Base-by-base conservation (phyloP, 2,797 vertebrate species). In the Pristis pectinata region DNA sequence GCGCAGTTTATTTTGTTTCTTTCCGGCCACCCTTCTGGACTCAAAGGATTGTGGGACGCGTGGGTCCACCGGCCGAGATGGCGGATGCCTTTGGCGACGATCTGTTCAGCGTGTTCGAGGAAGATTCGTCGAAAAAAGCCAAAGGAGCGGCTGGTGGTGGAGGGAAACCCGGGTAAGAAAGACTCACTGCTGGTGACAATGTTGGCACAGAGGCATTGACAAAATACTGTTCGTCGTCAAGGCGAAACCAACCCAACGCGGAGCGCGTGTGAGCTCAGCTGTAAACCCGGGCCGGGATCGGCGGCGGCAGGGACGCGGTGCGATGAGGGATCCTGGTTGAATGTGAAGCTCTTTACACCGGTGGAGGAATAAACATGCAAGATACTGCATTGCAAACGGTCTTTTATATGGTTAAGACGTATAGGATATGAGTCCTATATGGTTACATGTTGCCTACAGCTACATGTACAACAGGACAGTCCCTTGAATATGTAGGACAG, bases 71-170 rank as follows among this genome's bases (percentile, higher is more conserved):
- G 37, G 37, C 0, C 82, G 97, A 96, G 95, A 99, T 99, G 99
- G 98, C 99, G 95, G 99, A 99, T 95, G 96, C 98, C 0, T 99
- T 99, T 34, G 98, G 98, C 0, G 99, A 99, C 0, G 98, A 98
- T 11, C 96, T 99, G 1, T 99, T 99, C 95, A 99, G 98, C 97
- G 98, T 99, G 96, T 99, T 99, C 95, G 98, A 99, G 64, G 98
- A 98, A 0, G 98, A 98, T 0, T 95, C 97, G 91, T 95, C 97
- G 0, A 97, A 95, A 94, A 98, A 98, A 95, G 96, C 96, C 67
- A 95, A 95, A 44, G 95, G 94, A 1, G 19, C 96, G 7, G 17
- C 94, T 0, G 0, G 93, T 59, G 0, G 95, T 94, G 7, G 91
- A 11, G 96, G 95, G 41, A 96, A 95, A 24, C 59, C 95, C 0